These are phyloP conservation scores for Gnathonemus longibarbis DNA, from an alignment of 2,113 vertebrate species.

Conservation along the genomic window DNA sequence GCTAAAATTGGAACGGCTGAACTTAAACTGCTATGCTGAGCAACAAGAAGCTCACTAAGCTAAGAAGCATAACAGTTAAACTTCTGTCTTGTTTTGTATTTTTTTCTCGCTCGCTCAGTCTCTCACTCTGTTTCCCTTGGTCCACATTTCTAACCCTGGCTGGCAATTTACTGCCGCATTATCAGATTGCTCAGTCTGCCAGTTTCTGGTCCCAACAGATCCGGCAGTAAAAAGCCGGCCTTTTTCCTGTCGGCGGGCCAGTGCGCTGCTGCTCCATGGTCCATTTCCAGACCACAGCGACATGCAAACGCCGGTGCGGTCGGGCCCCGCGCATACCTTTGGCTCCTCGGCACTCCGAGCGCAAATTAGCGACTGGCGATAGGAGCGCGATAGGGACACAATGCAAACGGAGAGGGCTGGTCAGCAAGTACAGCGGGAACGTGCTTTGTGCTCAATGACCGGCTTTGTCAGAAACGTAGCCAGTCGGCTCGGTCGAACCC, in stretches of 20 bases:
- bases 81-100: slow-evolving; percentile 8
- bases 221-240: slow-evolving; percentile 1
- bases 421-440: not conserved
- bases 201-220: slow-evolving; percentile 4
- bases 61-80: not conserved
- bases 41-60: not conserved
- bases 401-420: not conserved
- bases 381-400: not conserved
- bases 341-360: slow-evolving; percentile 22
- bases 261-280: slow-evolving; percentile 40
- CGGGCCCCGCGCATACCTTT: slow-evolving; percentile 37
- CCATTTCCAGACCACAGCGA: slow-evolving; percentile 40
- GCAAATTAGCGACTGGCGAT: slow-evolving; percentile 32
- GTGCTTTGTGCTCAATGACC: not conserved
- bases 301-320: slow-evolving; percentile 42
- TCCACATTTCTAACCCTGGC: not conserved
- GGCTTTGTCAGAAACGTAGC: not conserved
- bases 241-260: slow-evolving; percentile 16
- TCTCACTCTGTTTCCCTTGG: not conserved
- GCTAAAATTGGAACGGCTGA: not conserved
- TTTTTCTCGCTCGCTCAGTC: not conserved
- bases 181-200: slow-evolving; percentile 23
- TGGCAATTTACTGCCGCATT: slow-evolving; percentile 1
- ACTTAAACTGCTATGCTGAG: not conserved
- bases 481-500: not conserved